These are phyloP conservation scores for Channa argus DNA, from an alignment of 2,113 vertebrate species.

Conservation along the genomic window DNA sequence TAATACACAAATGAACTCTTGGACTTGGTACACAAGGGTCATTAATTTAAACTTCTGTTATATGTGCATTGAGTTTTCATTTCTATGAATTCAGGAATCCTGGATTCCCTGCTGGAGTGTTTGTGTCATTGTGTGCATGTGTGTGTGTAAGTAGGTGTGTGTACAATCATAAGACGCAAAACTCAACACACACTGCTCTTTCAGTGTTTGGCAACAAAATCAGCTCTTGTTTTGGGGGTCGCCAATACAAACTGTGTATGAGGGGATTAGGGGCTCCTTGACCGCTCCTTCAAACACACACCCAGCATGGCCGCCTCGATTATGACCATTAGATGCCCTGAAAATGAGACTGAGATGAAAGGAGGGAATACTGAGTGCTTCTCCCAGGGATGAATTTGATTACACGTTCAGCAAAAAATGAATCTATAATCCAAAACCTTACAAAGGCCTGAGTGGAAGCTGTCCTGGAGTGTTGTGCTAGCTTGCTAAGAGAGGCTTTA, in stretches of 20 bases:
- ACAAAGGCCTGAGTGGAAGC: conserved; percentile 69
- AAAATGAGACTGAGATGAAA: conserved; percentile 82
- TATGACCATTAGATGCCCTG: conserved; percentile 86
- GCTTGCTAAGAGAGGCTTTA: conserved; percentile 75
- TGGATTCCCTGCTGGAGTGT: conserved; percentile 50
- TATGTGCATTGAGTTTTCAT: conserved; percentile 15
- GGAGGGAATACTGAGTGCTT: conserved; percentile 63
- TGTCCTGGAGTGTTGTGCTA: conserved; percentile 75
- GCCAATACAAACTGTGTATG: conserved; percentile 81
- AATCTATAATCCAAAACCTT: conserved; percentile 76
- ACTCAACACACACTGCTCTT: conserved; percentile 49
- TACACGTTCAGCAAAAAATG: conserved; percentile 78
- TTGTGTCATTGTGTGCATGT: conserved; percentile 49
- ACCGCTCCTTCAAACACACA: conserved; percentile 79
- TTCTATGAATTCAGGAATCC: conserved; percentile 37
- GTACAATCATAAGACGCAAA: conserved; percentile 60
- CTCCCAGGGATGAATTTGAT: conserved; percentile 71
- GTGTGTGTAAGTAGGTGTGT: conserved; percentile 34
- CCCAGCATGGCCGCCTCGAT: conserved; percentile 83
- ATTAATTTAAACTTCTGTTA: background rate
- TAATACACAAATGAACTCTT: too few relatives aligned
- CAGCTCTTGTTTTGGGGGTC: conserved; percentile 73
- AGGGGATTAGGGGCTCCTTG: conserved; percentile 84
- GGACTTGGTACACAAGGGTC: background rate
- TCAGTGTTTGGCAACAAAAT: conserved; percentile 69